phyloP scores from a whole-genome alignment of 2,888 invertebrate species.

The Hymenopus coronatus region DNA sequence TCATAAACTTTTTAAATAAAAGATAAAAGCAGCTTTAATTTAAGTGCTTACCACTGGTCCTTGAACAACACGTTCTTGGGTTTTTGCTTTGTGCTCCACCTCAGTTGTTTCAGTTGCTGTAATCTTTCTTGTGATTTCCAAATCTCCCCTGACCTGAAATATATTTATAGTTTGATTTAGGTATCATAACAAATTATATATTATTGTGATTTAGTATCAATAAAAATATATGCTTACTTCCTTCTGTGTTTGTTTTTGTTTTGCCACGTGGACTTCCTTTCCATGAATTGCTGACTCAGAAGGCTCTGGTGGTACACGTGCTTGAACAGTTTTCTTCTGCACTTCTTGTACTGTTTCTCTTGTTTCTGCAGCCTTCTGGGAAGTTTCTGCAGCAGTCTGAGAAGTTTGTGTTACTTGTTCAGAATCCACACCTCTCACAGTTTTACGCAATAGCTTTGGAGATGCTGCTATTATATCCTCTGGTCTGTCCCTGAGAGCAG shows the following conservation, averaged over 20 bases:
- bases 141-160: constrained; percentile 65
- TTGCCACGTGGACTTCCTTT: constrained; percentile 81
- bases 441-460: background rate
- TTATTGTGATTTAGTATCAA: background rate
- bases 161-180: background rate
- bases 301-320: constrained; percentile 59
- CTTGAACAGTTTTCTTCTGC: background rate
- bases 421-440: background rate
- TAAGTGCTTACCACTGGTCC: constrained; percentile 60
- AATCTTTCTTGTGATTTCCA: constrained; percentile 87
- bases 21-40: background rate
- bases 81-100: constrained; percentile 84
- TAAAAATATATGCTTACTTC: constrained; percentile 49
- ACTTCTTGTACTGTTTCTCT: constrained; percentile 34
- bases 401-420: background rate
- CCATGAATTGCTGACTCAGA: constrained; percentile 85
- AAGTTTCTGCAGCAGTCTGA: background rate
- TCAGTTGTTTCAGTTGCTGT: constrained; percentile 92
- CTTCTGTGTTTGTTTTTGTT: constrained; percentile 86
- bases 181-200: background rate
- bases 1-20: background rate
- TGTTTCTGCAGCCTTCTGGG: constrained; percentile 25
- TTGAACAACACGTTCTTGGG: constrained; percentile 82
- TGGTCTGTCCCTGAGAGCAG: background rate
- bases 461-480: background rate